Evolutionary conservation across 2,888 invertebrate species (phyloP), one percentile per base, ranked within the genome.

Genomic region (Plagiodera versicolora): DNA sequence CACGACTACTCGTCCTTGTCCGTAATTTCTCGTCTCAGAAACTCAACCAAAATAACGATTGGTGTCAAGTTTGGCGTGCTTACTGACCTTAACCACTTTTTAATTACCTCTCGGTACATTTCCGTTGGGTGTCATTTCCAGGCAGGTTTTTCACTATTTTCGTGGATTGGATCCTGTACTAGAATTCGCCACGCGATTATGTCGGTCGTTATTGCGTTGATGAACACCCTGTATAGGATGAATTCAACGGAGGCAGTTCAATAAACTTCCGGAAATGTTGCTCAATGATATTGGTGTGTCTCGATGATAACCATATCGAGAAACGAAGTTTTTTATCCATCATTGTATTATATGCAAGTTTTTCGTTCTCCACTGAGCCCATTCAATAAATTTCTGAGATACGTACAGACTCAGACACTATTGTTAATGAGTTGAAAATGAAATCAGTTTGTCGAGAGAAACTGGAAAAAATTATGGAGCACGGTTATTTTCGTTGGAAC

Each of bases 61-160:
- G 45, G 65, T 65, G 65, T 65, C 65, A 65, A 65, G 65, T 60
- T 49, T 62, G 58, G 35, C 19, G 48, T 58, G 60, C 58, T 60
- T 53, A 50, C 55, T 60, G 62, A 65, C 65, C 65, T 60, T 60
- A 62, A 65, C 60, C 44, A 39, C 55, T 52, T 56, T 60, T 59
- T 46, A 59, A 53, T 56, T 56, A 52, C 14, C 14, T n/a, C 11
- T 39, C 11, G 39, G 39, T 39, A 14, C 10, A 48, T 59, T 52
- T 52, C 58, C 52, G 24, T 50, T 57, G 17, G 24, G 2, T 16
- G 17, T 10, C 44, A 53, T 58, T 53, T 52, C 39, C 44, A 14
- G 48, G 6, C 39, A 48, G 10, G 17, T 45, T 48, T 48, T 11
- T 35, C 52, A 46, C 53, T 60, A 60, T 61, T 64, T 59, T 58